Conservation (phyloP, 1,140 invertebrate species). For the Leptonema lineaticorne region DNA sequence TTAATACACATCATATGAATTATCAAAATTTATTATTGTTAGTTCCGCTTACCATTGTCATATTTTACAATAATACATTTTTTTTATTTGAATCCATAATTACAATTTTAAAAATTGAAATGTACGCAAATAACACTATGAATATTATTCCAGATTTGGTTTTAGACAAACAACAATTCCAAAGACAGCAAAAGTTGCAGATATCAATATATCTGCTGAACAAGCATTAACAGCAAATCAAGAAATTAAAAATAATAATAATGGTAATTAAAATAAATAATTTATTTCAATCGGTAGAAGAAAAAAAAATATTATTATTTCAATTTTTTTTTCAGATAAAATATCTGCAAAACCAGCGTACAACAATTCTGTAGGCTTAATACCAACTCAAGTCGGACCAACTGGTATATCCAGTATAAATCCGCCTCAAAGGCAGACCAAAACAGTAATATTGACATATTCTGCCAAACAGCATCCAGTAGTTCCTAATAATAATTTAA, state of each 20-base stretch:
- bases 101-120: too few species aligned
- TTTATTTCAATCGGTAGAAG: neutral
- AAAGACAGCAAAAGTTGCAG: slow-evolving; percentile 55
- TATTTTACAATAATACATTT: too few species aligned
- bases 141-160: slow-evolving; percentile 55
- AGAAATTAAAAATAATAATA: slow-evolving; percentile 44
- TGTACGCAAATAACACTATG: too few species aligned
- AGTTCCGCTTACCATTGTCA: too few species aligned
- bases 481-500: slow-evolving; percentile 12
- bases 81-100: too few species aligned
- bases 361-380: slow-evolving; percentile 23
- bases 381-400: slow-evolving; percentile 35
- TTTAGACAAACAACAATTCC: slow-evolving; percentile 52
- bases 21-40: too few species aligned
- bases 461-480: slow-evolving; percentile 49
- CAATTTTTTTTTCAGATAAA: slow-evolving; percentile 29
- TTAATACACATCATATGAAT: too few species aligned
- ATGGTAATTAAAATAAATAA: slow-evolving; percentile 25
- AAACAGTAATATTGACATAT: slow-evolving; percentile 55
- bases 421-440: slow-evolving; percentile 48
- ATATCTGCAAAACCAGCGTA: slow-evolving; percentile 6
- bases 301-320: too few species aligned
- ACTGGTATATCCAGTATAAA: slow-evolving; percentile 46
- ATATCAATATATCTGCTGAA: slow-evolving; percentile 51
- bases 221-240: slow-evolving; percentile 51